Percentiles rank a stretch among this genome's conserved stretches.
Conservation (phyloP, 1,140 invertebrate genomes). For the Scaptomyza pallida region DNA sequence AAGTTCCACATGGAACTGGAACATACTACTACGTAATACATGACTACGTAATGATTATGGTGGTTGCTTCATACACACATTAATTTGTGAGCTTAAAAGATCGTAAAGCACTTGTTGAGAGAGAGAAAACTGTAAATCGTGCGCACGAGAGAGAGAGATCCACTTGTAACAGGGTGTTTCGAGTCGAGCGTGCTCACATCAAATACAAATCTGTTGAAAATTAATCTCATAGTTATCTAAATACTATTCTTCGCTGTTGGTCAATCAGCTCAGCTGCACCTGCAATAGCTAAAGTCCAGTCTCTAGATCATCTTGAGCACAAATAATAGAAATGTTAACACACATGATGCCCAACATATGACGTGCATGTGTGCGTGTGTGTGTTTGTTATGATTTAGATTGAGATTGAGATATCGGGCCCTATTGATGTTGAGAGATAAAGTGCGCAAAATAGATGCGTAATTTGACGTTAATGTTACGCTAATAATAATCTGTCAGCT, state of each 20-base stretch:
- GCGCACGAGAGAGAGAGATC: no score
- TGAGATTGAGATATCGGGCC: conserved; percentile 7
- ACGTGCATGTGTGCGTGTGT: not conserved
- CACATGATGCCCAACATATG: not conserved
- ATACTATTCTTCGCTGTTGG: not conserved
- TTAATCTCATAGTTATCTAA: not conserved
- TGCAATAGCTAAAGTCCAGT: conserved; percentile 9
- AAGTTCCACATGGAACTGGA: not conserved
- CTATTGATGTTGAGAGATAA: conserved; percentile 59
- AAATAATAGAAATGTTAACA: conserved; percentile 10
- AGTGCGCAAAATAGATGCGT: conserved; percentile 80
- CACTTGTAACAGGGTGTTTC: no score
- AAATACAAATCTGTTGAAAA: conserved; percentile 1
- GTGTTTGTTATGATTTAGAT: conserved; percentile 30
- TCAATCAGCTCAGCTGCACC: conserved; percentile 13
- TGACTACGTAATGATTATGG: not conserved
- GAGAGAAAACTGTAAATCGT: no score
- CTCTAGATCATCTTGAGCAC: not conserved
- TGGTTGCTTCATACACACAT: conserved; percentile 1
- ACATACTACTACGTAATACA: not conserved
- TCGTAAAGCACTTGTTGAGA: not conserved
- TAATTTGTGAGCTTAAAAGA: conserved; percentile 10
- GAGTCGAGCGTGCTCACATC: no score
- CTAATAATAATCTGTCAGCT: conserved; percentile 84
- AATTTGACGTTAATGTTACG: conserved; percentile 84